A percentile compares a stretch with the other conserved stretches of the same genome.
These are phyloP conservation scores for Athene noctua DNA, from an alignment of 2,113 vertebrate genomes.

Conservation along the genomic window DNA sequence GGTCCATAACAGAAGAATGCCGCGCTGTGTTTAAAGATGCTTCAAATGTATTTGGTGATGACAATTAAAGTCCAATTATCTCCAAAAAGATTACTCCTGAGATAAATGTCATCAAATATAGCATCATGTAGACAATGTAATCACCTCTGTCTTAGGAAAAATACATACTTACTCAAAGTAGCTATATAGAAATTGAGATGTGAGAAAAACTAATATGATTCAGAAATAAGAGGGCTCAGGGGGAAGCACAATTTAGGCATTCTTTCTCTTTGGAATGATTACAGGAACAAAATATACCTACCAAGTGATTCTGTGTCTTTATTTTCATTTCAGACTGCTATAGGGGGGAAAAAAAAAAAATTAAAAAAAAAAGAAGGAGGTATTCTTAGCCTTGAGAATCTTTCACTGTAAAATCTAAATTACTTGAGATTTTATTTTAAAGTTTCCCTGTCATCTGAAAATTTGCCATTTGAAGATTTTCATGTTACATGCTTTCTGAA, in stretches of 20 bases:
- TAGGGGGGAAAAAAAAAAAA: not conserved
- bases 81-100: not conserved
- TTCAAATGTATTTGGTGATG: not conserved
- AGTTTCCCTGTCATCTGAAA: not conserved
- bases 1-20: not conserved
- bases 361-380: fast-evolving
- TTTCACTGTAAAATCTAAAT: not conserved
- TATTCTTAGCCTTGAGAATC: not conserved
- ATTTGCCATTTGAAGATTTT: not conserved
- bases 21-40: not conserved
- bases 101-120: not conserved
- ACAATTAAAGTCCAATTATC: not conserved
- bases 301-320: not conserved
- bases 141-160: not conserved
- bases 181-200: not conserved
- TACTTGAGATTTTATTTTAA: not conserved
- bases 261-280: not conserved
- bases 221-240: not conserved
- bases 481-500: not conserved
- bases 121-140: not conserved
- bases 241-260: not conserved
- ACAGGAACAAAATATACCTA: not conserved
- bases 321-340: not conserved
- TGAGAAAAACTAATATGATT: not conserved
- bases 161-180: not conserved